Percentiles rank a stretch among this genome's conserved stretches.
Evolutionary conservation across 2,888 invertebrate genomes (phyloP).

Genomic region (Meteorus cinctellus): DNA sequence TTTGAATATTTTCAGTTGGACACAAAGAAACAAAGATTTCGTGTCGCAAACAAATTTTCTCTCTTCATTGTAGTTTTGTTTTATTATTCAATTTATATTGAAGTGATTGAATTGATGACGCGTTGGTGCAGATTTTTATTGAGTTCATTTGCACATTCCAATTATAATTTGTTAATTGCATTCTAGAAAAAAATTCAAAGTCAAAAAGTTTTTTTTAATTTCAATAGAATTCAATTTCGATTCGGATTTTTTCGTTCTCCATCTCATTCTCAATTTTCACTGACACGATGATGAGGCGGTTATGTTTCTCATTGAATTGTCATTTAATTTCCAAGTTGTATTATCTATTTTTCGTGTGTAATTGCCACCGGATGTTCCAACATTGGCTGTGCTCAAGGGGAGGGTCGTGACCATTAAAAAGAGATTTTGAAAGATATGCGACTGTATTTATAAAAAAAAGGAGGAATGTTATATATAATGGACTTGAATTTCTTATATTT

Average conservation of each 20-base stretch:
- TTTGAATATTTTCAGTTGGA: neutral
- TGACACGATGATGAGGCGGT: constrained; percentile 8
- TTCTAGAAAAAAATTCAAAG: no score
- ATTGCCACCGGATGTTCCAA: constrained; percentile 55
- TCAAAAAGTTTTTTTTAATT: neutral
- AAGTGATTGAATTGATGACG: no score
- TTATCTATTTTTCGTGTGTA: neutral
- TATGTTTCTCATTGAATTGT: constrained; percentile 38
- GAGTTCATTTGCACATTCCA: no score
- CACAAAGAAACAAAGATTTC: neutral
- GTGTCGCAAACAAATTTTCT: neutral
- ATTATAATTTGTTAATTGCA: no score
- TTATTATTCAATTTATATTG: no score
- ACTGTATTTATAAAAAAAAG: constrained; percentile 10
- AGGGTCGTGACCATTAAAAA: constrained; percentile 66
- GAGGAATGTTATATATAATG: constrained; percentile 49
- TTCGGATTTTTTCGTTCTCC: neutral
- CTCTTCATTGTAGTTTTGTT: constrained; percentile 22
- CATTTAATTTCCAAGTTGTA: constrained; percentile 37
- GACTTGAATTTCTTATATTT: constrained; percentile 4
- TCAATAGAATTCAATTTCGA: neutral
- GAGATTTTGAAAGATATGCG: constrained; percentile 60
- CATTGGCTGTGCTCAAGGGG: constrained; percentile 38
- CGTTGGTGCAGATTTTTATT: no score
- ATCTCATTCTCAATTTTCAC: neutral